Base-by-base conservation (phyloP, 2,888 invertebrate genomes). In the Ophonus ardosiacus region DNA sequence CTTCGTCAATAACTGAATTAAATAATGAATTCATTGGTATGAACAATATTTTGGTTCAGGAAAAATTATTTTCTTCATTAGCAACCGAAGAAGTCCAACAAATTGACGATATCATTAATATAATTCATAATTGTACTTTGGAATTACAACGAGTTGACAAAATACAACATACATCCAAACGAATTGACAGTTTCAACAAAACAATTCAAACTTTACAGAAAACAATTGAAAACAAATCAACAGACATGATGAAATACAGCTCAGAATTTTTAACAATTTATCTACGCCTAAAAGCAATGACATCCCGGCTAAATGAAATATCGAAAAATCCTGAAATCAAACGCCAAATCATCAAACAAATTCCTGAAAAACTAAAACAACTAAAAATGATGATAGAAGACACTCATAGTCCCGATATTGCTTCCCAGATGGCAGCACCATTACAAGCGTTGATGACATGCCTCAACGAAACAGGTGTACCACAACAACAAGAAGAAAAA, bases 351-450 rank as follows among this genome's bases (percentile, higher is more conserved):
- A 84, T 84, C 7, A 84, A 76, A 65, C 57, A 61, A 31, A 76
- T 84, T 10, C 84, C 84, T 15, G 84, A 84, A 51, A 84, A 84
- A 84, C 56, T 84, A 17, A 84, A 84, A 40, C 76, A 63, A 10
- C 43, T 84, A 7, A 84, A 84, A 51, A 21, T 84, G 7, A 84
- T 84, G 84, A 84, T 84, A 18, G 84, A 84, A 84, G 84, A 84
- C 24, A 51, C 84, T 0, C 63, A 78, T 18, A 84, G 84, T 78
- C 40, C 84, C 5, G 84, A 51, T 15, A 65, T 84, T 24, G 84
- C 84, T 21, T 63, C 84, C 21, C 76, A 78, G 78, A 84, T 84
- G 78, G 63, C 76, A 63, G 84, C 76, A 31, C 84, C 84, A 4
- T 31, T 84, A 17, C 76, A 84, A 56, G 84, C 84, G 0, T 31